A percentile compares a stretch with the other conserved stretches of the same genome.
Evolutionary conservation across 2,888 invertebrate genomes (phyloP).

Genomic region (Ochropleura leucogaster): DNA sequence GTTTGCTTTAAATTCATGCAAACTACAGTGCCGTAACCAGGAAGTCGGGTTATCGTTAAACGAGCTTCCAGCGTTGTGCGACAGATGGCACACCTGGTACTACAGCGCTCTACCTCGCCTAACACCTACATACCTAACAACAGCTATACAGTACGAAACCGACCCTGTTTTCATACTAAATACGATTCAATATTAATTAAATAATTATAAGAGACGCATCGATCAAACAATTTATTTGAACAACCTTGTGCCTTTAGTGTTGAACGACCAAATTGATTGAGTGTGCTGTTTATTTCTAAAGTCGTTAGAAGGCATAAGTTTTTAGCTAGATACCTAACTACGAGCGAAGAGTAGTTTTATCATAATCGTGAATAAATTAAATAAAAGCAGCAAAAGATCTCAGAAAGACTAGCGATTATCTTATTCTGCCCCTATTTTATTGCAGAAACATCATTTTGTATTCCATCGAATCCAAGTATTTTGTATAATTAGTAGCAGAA

Average conservation of each 20-base stretch:
- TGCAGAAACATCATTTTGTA: not conserved
- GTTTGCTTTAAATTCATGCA: constrained; percentile 47
- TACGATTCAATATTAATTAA: constrained; percentile 16
- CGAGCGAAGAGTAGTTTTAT: not conserved
- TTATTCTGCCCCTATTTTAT: not conserved
- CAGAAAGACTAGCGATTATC: not conserved
- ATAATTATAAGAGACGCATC: constrained; percentile 9
- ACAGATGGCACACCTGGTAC: constrained; percentile 80
- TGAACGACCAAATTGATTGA: constrained; percentile 12
- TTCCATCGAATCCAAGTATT: not conserved
- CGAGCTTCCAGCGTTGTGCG: constrained; percentile 71
- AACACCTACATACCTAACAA: not conserved
- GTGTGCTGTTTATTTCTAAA: not conserved
- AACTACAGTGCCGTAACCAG: constrained; percentile 49
- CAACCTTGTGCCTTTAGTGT: constrained; percentile 2
- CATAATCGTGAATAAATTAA: not conserved
- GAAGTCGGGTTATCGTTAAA: constrained; percentile 61
- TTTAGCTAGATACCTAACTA: not conserved
- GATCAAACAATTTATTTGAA: constrained; percentile 16
- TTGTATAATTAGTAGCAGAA: not conserved
- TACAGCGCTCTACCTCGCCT: constrained; percentile 13
- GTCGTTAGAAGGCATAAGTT: not conserved
- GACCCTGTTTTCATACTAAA: constrained; percentile 1
- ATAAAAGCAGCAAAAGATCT: not conserved
- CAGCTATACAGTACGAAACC: not conserved